Percentiles rank a stretch among this genome's conserved stretches.
Conservation (phyloP, 2,797 vertebrate species). For the Crenichthys baileyi region DNA sequence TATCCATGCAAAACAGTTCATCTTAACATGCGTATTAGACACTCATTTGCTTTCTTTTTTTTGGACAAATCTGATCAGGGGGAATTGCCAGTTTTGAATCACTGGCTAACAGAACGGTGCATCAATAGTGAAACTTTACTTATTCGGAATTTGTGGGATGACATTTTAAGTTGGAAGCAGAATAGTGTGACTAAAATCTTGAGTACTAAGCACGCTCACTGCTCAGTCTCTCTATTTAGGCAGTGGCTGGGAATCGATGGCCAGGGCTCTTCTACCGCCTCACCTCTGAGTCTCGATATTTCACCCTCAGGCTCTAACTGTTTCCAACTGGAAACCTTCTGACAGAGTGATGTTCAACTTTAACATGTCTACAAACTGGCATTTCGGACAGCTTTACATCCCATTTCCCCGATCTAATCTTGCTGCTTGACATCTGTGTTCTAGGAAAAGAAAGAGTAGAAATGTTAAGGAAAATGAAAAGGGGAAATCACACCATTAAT, state of each 20-base stretch:
- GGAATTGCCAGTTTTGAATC: neutral
- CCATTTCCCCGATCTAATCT: constrained; percentile 13
- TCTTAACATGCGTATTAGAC: too few species aligned
- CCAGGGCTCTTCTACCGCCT: constrained; percentile 29
- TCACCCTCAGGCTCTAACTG: constrained; percentile 31
- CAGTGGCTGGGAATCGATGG: constrained; percentile 61
- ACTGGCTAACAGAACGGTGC: neutral
- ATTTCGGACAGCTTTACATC: neutral
- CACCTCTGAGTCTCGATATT: constrained; percentile 45
- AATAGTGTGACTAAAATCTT: constrained; percentile 1
- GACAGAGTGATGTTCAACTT: constrained; percentile 22
- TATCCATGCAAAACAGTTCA: too few species aligned
- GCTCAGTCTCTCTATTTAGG: constrained; percentile 64
- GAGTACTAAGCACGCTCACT: neutral
- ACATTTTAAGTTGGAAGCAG: neutral
- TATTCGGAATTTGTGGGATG: neutral
- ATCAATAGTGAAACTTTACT: neutral
- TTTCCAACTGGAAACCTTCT: constrained; percentile 31
- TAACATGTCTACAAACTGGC: constrained; percentile 9
- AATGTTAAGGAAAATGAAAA: neutral
- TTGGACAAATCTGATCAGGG: neutral
- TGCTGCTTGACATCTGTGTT: neutral
- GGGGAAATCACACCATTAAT: neutral
- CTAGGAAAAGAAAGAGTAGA: neutral
- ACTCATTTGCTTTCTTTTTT: neutral